These are phyloP conservation scores for Scaptomyza pallida DNA, from an alignment of 1,140 invertebrate species.

Conservation along the genomic window DNA sequence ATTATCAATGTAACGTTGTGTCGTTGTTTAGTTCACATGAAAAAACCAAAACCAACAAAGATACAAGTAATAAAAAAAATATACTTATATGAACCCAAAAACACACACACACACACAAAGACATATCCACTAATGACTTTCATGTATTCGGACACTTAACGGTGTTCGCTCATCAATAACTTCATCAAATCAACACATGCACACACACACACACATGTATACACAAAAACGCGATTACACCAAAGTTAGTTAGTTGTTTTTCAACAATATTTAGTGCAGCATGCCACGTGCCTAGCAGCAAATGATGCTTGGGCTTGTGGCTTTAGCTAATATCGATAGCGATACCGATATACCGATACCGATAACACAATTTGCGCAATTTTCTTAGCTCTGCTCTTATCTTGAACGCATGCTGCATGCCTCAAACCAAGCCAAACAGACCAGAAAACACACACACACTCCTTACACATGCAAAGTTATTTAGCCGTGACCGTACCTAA, in stretches of 20 bases:
- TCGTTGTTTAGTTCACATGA: slow-evolving; percentile 75
- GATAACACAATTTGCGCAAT: slow-evolving; percentile 34
- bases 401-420: slow-evolving; percentile 66
- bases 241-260: neutral
- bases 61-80: slow-evolving; percentile 9
- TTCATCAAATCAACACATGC: slow-evolving; percentile 21
- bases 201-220: slow-evolving; percentile 25
- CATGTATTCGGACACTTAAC: slow-evolving; percentile 35
- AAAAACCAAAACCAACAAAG: slow-evolving; percentile 36
- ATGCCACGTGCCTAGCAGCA: slow-evolving; percentile 23
- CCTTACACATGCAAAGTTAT: slow-evolving; percentile 22
- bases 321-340: slow-evolving; percentile 33
- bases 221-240: neutral
- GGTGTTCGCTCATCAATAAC: slow-evolving; percentile 42
- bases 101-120: slow-evolving; percentile 10
- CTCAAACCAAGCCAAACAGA: slow-evolving; percentile 10
- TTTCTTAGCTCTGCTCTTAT: slow-evolving; percentile 38
- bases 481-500: slow-evolving; percentile 19
- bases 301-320: slow-evolving; percentile 21
- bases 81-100: slow-evolving; percentile 6
- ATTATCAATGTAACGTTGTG: slow-evolving; percentile 76
- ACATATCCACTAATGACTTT: neutral
- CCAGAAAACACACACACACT: slow-evolving; percentile 13
- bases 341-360: slow-evolving; percentile 17
- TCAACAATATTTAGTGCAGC: slow-evolving; percentile 19